These are phyloP conservation scores for Ips nitidus DNA, from an alignment of 1,140 invertebrate genomes.

Conservation along the genomic window DNA sequence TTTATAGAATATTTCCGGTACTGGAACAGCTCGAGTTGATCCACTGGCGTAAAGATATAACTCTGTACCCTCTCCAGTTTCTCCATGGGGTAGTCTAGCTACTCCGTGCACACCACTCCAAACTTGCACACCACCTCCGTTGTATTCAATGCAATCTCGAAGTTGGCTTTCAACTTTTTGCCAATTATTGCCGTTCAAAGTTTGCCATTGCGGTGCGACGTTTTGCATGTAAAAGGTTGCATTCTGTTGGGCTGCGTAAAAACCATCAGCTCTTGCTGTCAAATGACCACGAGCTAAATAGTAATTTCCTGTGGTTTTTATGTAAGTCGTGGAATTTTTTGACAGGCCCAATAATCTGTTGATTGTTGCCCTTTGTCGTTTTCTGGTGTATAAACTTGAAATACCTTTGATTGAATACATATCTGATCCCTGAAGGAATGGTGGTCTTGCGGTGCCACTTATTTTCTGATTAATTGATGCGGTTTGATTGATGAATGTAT, in stretches of 20 bases:
- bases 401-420: neutral
- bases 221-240: constrained; percentile 58
- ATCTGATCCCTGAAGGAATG: neutral
- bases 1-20: constrained; percentile 64
- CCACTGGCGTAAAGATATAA: constrained; percentile 50
- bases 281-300: constrained; percentile 67
- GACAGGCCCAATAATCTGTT: constrained; percentile 45
- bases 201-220: constrained; percentile 60
- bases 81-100: constrained; percentile 54
- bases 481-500: constrained; percentile 39
- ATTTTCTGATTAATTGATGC: constrained; percentile 44
- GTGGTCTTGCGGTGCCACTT: constrained; percentile 22
- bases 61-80: constrained; percentile 47
- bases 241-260: constrained; percentile 61
- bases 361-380: constrained; percentile 45
- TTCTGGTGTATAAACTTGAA: neutral
- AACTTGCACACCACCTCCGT: constrained; percentile 48
- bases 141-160: constrained; percentile 48
- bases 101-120: constrained; percentile 56
- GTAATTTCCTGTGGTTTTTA: constrained; percentile 58
- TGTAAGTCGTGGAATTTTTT: constrained; percentile 42
- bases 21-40: constrained; percentile 54
- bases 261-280: constrained; percentile 66
- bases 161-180: constrained; percentile 53
- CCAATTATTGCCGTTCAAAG: constrained; percentile 62